Base-by-base conservation (phyloP, 2,113 vertebrate genomes). In the Mus pahari region DNA sequence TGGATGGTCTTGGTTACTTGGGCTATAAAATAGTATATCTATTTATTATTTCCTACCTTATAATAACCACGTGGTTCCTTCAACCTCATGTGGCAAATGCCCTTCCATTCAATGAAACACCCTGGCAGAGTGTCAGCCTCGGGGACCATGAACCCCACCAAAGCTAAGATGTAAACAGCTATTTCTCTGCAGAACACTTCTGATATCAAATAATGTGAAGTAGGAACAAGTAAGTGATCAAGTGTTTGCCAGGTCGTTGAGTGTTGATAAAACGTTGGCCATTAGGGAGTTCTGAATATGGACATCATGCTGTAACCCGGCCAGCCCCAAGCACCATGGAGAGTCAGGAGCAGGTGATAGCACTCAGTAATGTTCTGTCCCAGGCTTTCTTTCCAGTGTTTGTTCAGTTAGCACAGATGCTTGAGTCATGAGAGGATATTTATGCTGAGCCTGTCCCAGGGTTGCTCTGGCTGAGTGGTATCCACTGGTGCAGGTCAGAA, bases 241-340 rank as follows among this genome's bases (percentile, higher is more conserved):
- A 97, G 96, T 96, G 94, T 98, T 98, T 97, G 91, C 45, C 88
- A 79, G 91, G 88, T 93, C 78, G 62, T 14, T 90, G 96, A 96
- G 93, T 70, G 96, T 74, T 79, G 92, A 97, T 92, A 88, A 95
- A 96, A 92, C 89, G 78, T 79, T 97, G 96, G 97, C 97, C 90
- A 45, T 75, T 0, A 0, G 86, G 82, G 55, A 31, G 36, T 42
- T 86, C 83, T 91, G 82, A 68, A 78, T 4, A 12, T 8, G 20
- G 71, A 71, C 36, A 7, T 19, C 9, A 4, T 12, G 6, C 17
- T 16, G 24, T 7, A 9, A 0, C 66, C 62, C 82, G 12, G 58
- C 58, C 45, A 68, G 75, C 13, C 20, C 88, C 0, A 0, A 60
- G 50, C 62, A 79, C 31, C 11, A 8, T 2, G 13, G 82, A 94